Base-by-base conservation (phyloP, 2,888 invertebrate species). In the Neocrepidodera transversa region DNA sequence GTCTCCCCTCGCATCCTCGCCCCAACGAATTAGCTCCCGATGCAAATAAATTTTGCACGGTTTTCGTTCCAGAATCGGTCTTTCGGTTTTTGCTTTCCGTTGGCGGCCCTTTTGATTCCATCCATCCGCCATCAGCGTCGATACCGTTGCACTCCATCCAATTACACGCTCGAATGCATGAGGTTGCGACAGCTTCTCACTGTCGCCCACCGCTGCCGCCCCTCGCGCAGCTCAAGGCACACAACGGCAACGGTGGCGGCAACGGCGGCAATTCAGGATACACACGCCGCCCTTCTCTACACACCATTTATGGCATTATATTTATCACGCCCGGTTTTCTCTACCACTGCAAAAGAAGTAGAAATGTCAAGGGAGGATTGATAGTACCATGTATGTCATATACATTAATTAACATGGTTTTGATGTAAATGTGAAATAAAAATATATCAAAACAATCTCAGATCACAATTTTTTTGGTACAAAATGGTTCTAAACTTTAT, bases 161-260 rank as follows among this genome's bases (percentile, higher is more conserved):
- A 78, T 78, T 78, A 78, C 77, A 78, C 75, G 78, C 73, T 76
- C 70, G 73, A 74, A 69, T 74, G 76, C 71, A 73, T 76, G 76
- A 78, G 77, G 76, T 76, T 74, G 76, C 76, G 77, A 78, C 77
- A 78, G 78, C 74, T 78, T 78, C 77, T 75, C 77, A 75, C 76
- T 74, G 76, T 72, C 71, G 65, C 68, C 59, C 63, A 11, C 32
- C 73, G 73, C 74, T 75, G 73, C 45, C 13, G 2, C 40, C 7
- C 20, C 7, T 26, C 4, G 5, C 4, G 30, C 36, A 16, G 42
- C 52, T 42, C 18, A 42, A 51, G 45, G 35, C 43, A 38, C n/a
- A n/a, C 30, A 49, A 18, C 48, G 17, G 18, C 38, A 47, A 28
- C 47, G 48, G 55, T 20, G 55, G 38, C n/a, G n/a, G n/a, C n/a